phyloP scores from a whole-genome alignment of 2,113 vertebrate species.

The Probosciger aterrimus region DNA sequence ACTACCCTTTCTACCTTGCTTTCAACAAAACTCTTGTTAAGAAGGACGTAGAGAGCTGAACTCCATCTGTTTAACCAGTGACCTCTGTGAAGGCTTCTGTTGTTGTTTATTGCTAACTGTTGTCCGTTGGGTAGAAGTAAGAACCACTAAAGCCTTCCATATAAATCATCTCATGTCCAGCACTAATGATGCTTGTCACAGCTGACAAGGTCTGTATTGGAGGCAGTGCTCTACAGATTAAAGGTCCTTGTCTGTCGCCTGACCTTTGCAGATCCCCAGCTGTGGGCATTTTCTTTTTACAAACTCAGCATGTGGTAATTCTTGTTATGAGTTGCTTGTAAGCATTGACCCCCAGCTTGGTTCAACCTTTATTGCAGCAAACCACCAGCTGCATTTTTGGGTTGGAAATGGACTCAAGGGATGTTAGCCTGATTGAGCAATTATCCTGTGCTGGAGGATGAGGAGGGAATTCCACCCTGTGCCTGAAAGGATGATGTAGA shows the following conservation, averaged over 20 bases:
- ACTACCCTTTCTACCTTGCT: background rate
- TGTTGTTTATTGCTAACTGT: background rate
- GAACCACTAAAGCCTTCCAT: background rate
- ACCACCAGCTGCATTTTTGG: background rate
- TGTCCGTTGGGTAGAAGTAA: background rate
- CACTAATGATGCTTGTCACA: background rate
- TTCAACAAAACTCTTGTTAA: background rate
- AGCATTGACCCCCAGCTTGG: background rate
- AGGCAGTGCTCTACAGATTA: background rate
- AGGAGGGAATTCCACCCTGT: background rate
- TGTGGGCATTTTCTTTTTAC: background rate
- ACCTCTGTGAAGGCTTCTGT: background rate
- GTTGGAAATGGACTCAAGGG: background rate
- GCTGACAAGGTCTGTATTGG: background rate
- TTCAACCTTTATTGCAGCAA: background rate
- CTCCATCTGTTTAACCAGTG: background rate
- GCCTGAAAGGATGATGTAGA: background rate
- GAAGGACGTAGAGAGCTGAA: background rate
- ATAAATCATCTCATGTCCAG: background rate
- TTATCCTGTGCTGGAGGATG: background rate
- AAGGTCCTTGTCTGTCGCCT: background rate
- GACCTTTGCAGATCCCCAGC: conserved; percentile 1
- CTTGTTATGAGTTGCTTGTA: background rate
- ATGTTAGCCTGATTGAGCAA: background rate
- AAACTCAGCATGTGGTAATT: background rate